Base-by-base conservation (phyloP, 1,140 invertebrate species). In the Oncopeltus fasciatus region DNA sequence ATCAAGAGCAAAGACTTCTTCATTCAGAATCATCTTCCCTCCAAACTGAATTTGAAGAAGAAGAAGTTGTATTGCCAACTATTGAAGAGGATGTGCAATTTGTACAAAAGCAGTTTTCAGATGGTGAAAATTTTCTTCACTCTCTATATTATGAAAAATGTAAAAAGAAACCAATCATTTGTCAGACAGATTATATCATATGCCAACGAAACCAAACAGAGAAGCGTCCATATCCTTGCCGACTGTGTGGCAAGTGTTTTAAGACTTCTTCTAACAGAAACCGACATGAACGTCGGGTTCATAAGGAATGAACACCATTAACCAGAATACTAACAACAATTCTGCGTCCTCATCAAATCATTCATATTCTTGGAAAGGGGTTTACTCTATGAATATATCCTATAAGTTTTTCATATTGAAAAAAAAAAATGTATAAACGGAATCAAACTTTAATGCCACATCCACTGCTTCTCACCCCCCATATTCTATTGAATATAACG, bases 221-320 rank as follows among this genome's bases (percentile, higher is more conserved):
- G 64, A 84, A 87, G 62, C 87, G 87, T 68, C 87, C 87, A 1
- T 87, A 86, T 69, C 75, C 77, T 33, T 90, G 88, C 69, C 75
- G 80, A 21, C 73, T 76, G 63, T 90, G 88, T 69, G 73, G 85
- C 68, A 91, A 91, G 70, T 81, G 87, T 49, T 92, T 90, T 63
- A 70, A 77, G 12, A 78, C 79, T 64, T 78, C 78, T 3, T 78
- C 78, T 3, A 80, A 78, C 27, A 69, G 69, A 16, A 63, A 66
- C 24, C 67, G 69, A 58, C 80, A 82, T 66, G 77, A 77, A 63
- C 69, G 80, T 24, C n/a, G n/a, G n/a, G 77, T 75, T 18, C 80
- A 83, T 66, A 80, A 80, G 0, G 80, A 80, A 0, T 80, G 82
- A 66, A 70, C 77, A 51, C 81, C 81, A 0, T 82, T 74, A 57